Evolutionary conservation across 2,888 invertebrate species (phyloP), one percentile per base, ranked within the genome.

Genomic region (Apodemia duryi): DNA sequence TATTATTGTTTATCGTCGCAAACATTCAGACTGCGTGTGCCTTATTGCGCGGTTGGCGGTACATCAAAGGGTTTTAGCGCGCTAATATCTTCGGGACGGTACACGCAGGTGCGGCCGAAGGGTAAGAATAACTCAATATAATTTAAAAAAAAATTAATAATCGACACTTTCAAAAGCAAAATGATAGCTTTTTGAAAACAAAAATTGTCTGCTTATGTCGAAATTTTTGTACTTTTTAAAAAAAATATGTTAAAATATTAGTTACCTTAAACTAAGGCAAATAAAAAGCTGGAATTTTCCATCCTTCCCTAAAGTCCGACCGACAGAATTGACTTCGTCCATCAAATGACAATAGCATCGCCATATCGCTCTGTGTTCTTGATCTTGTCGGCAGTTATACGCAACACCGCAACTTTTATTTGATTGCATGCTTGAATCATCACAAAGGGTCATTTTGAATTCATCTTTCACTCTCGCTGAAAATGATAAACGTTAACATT

Each of bases 261-360:
- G 76, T 77, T 66, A 98, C 98, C 98, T 95, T 74, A 97, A 94
- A 78, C 98, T 97, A 46, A 99, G 94, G 83, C 99, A 98, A 74
- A 99, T 95, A 80, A 99, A 98, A 52, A 99, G 94, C 85, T 99
- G 99, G 84, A 99, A 99, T 87, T 98, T 98, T 63, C 98, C 99
- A 89, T 99, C 99, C 85, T 99, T 99, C 65, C 99, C 99, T 32
- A 98, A 93, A n/a, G 96, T 92, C 21, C 89, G 84, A 65, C 97
- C 97, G 1, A 96, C 96, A 63, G 94, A 94, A 82, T 95, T 96
- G 69, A 99, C 97, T 85, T 97, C 97, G 77, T 96, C 96, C 80
- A 98, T 95, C 13, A 99, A 93, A 78, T 97, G 96, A 83, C 97
- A 97, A 87, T 97, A 98, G 77, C 97, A 96, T 67, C 96, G 93